Conservation (phyloP, 2,113 vertebrate species). For the Paradoxurus hermaphroditus region DNA sequence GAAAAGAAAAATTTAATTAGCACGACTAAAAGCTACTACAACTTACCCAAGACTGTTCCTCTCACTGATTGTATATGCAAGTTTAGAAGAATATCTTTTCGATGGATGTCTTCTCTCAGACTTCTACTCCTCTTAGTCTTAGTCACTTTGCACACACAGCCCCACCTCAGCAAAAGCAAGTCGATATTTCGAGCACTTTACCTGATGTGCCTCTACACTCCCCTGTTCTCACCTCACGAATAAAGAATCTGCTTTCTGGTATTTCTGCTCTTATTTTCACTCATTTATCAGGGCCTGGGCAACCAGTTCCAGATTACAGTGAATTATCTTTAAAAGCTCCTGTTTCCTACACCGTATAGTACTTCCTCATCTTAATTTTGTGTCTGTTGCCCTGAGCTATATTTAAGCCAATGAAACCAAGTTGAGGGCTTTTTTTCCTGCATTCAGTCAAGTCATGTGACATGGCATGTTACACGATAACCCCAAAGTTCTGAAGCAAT, state of each 20-base stretch:
- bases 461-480: constrained; percentile 49
- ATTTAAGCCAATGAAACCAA: constrained; percentile 66
- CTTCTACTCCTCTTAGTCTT: neutral
- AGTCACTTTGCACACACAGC: neutral
- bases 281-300: neutral
- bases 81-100: neutral
- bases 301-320: neutral
- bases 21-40: neutral
- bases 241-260: neutral
- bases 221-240: neutral
- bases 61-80: neutral
- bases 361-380: constrained; percentile 54
- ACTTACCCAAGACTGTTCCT: neutral
- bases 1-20: neutral
- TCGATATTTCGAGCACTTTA: neutral
- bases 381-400: constrained; percentile 51
- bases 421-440: neutral
- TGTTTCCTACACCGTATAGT: constrained; percentile 33
- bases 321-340: constrained; percentile 56
- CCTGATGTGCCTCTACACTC: neutral
- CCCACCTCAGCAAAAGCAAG: neutral
- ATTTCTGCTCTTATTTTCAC: neutral
- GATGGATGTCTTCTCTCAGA: neutral
- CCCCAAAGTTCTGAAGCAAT: constrained; percentile 59
- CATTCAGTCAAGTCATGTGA: constrained; percentile 50